A percentile compares a stretch with the other conserved stretches of the same genome.
phyloP scores from a whole-genome alignment of 2,888 invertebrate species.

The Synanthedon vespiformis region DNA sequence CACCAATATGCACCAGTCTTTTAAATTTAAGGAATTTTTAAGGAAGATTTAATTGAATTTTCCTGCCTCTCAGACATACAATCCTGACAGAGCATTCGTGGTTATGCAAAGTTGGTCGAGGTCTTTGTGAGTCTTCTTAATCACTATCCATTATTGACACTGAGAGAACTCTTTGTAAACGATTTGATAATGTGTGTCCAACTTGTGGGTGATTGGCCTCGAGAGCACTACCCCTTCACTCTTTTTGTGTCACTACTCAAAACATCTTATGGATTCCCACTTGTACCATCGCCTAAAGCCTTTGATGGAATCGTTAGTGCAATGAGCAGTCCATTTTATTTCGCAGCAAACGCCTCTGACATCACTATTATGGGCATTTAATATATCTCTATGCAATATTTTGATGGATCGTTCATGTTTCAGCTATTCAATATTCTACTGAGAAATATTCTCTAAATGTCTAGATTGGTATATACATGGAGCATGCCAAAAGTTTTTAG shows the following conservation, averaged over 20 bases:
- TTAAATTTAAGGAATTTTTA: too few species aligned
- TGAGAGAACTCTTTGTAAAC: background rate
- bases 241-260: background rate
- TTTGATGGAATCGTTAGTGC: constrained; percentile 3
- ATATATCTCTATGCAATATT: background rate
- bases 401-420: background rate
- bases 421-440: background rate
- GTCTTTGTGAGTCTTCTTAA: background rate
- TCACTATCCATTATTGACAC: background rate
- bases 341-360: constrained; percentile 4
- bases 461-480: too few species aligned
- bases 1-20: too few species aligned
- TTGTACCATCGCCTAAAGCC: too few species aligned
- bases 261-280: too few species aligned
- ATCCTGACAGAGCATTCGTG: too few species aligned
- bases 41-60: too few species aligned
- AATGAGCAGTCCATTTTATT: constrained; percentile 5
- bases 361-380: constrained; percentile 2
- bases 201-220: background rate
- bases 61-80: too few species aligned
- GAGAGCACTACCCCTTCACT: background rate
- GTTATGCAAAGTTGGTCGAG: too few species aligned
- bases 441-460: too few species aligned
- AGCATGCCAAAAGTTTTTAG: too few species aligned
- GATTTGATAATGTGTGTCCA: background rate